Conservation (phyloP, 2,113 vertebrate species). For the Manacus vitellinus region DNA sequence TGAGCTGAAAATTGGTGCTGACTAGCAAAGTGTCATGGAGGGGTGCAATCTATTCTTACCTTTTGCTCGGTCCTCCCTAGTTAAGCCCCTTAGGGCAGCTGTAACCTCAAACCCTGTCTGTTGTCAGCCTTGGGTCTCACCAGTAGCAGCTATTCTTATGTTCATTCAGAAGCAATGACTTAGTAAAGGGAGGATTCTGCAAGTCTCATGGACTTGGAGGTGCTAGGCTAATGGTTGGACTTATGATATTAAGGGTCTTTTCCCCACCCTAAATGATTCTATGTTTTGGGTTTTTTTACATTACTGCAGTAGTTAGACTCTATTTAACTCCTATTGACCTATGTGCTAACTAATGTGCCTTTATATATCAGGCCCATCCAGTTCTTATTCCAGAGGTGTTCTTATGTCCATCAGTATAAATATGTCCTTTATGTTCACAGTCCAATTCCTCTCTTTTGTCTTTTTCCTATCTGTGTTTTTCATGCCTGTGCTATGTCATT, state of each 20-base stretch:
- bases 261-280: background rate
- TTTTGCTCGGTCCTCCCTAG: background rate
- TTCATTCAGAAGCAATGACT: background rate
- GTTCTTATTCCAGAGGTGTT: background rate
- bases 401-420: background rate
- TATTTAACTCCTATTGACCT: background rate
- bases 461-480: background rate
- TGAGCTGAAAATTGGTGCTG: background rate
- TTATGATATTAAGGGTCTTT: background rate
- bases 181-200: background rate
- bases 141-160: background rate
- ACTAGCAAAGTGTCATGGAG: background rate
- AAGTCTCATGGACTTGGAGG: background rate
- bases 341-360: background rate
- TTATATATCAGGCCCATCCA: background rate
- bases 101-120: background rate
- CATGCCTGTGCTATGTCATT: constrained; percentile 2
- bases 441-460: background rate
- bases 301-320: background rate
- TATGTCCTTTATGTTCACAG: background rate
- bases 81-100: background rate
- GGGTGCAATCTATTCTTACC: background rate
- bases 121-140: background rate
- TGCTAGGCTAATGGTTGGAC: background rate
- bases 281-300: background rate